Percentiles rank a stretch among this genome's conserved stretches.
These are phyloP conservation scores for Prosopocoilus inquinatus DNA, from an alignment of 2,888 invertebrate species.

Conservation along the genomic window DNA sequence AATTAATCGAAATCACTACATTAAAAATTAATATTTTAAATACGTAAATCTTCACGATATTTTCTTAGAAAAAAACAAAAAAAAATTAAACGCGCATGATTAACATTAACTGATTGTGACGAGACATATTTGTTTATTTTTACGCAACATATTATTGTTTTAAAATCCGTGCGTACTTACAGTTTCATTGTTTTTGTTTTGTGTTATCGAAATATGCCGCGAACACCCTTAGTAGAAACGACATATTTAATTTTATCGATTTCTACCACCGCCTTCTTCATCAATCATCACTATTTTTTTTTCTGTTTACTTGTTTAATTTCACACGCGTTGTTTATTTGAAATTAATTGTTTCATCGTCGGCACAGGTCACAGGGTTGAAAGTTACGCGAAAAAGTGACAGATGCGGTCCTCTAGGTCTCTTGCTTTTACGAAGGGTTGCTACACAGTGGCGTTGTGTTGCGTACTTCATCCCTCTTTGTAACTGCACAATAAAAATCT, in stretches of 20 bases:
- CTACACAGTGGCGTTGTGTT: conserved; percentile 33
- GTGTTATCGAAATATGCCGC: neutral
- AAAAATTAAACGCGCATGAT: neutral
- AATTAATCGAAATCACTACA: neutral
- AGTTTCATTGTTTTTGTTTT: neutral
- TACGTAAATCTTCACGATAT: neutral
- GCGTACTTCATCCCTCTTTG: conserved; percentile 6
- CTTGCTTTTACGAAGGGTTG: conserved; percentile 39
- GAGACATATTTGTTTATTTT: neutral
- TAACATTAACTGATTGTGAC: neutral
- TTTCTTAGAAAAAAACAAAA: neutral
- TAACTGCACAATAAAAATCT: too few relatives aligned
- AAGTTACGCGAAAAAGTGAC: conserved; percentile 50
- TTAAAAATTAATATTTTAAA: neutral
- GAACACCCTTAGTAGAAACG: too few relatives aligned
- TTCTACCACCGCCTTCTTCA: too few relatives aligned
- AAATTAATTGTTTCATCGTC: too few relatives aligned
- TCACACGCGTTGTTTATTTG: neutral
- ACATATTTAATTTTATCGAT: too few relatives aligned
- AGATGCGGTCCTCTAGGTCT: conserved; percentile 50
- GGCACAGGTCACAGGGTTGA: conserved; percentile 9
- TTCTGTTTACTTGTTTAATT: neutral
- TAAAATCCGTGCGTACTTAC: neutral
- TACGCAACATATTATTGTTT: neutral
- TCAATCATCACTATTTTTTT: neutral